Base-by-base conservation (phyloP, 2,888 invertebrate genomes). In the Podabrus alpinus region DNA sequence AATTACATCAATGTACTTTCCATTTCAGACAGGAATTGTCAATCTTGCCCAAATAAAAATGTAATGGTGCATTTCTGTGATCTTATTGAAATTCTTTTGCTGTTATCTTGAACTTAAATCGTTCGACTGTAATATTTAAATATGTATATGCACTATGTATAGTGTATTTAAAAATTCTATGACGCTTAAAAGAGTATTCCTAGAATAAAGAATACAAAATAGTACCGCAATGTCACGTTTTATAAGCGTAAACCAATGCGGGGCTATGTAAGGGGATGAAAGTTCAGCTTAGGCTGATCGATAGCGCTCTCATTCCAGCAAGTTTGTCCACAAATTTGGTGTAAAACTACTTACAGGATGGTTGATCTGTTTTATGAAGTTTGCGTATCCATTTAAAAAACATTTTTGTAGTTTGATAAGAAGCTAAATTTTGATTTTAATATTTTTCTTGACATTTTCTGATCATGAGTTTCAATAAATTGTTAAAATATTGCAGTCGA, bases 281-380 rank as follows among this genome's bases (percentile, higher is more conserved):
- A 60, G 72, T 68, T 72, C 72, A 68, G 45, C 68, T 72, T 60
- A 68, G 21, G 17, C 61, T 67, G 72, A 72, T 72, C 72, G 68
- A 72, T 72, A 72, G 59, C 72, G 59, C 15, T 60, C 67, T 17
- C 72, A 61, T 72, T 67, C 64, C 66, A 19, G 45, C 59, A 29
- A 60, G 29, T 68, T 72, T 72, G 72, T 61, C 72, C 72, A 72
- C 72, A 68, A 72, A 72, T 72, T 72, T 59, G 29, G 68, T 72
- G 72, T 72, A 61, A 72, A 72, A 68, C 29, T 72, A 61, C 29
- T 72, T 66, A 66, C 66, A 11, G n/a, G 15, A 24, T 71, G 29
- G 21, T 59, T 68, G 69, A 25, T 69, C 69, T 69, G 15, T 25
- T 69, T 60, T 69, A 69, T 25, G 25, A 61, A 69, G 17, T 61